Evolutionary conservation across 2,797 vertebrate genomes (phyloP).

Genomic region (Cuculus canorus): DNA sequence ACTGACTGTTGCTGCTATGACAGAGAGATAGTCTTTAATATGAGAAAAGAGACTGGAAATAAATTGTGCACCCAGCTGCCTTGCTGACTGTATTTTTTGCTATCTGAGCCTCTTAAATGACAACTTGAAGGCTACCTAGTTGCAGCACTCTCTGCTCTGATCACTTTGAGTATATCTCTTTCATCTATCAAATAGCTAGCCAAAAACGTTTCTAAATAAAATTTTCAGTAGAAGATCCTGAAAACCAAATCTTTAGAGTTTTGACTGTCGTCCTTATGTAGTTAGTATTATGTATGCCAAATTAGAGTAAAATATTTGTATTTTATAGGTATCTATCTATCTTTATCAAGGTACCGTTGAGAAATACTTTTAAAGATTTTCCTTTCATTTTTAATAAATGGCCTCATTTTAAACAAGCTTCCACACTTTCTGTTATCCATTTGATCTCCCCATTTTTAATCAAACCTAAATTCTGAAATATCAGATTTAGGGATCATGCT

Average conservation of each 20-base stretch:
- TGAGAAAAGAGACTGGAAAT: conserved; percentile 7
- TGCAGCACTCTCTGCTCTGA: not conserved
- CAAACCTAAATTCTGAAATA: conserved; percentile 20
- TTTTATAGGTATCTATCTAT: not conserved
- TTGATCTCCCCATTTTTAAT: not conserved
- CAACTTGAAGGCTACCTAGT: not conserved
- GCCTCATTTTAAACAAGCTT: not conserved
- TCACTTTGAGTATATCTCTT: not conserved
- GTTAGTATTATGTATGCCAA: not conserved
- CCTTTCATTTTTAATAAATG: not conserved
- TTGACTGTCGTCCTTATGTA: not conserved
- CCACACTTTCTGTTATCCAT: not conserved
- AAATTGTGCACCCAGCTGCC: not conserved
- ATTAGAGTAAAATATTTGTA: not conserved
- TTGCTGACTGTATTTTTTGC: not conserved
- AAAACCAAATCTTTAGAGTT: not conserved
- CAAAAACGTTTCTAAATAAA: not conserved
- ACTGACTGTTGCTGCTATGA: conserved; percentile 24
- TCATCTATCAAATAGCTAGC: not conserved
- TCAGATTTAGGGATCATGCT: not conserved
- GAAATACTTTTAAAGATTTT: not conserved
- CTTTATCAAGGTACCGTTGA: not conserved
- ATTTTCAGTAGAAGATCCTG: not conserved
- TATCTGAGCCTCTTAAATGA: not conserved
- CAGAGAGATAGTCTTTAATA: conserved; percentile 16